A percentile compares a stretch with the other conserved stretches of the same genome.
Evolutionary conservation across 2,888 invertebrate genomes (phyloP).

Genomic region (Rhingia rostrata): DNA sequence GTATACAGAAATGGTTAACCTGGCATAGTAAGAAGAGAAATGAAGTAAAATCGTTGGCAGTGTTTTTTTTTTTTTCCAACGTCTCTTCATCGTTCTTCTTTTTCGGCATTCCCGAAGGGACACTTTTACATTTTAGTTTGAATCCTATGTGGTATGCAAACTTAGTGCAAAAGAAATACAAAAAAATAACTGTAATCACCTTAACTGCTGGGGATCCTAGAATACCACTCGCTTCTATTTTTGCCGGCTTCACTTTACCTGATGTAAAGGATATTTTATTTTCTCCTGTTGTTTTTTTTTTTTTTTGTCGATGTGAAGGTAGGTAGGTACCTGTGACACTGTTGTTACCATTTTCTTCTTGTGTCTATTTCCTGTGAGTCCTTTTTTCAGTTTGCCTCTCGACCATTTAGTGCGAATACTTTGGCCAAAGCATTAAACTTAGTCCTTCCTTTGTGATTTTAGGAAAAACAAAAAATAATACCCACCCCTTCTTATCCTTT

Average conservation of each 20-base stretch:
- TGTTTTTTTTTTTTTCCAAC: not conserved
- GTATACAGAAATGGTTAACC: not conserved
- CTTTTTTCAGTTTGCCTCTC: conserved; percentile 7
- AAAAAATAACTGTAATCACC: conserved; percentile 32
- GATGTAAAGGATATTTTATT: conserved; percentile 9
- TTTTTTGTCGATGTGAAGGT: not conserved
- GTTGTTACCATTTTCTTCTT: not conserved
- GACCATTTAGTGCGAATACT: conserved; percentile 22
- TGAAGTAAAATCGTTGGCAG: not conserved
- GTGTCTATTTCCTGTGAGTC: conserved; percentile 3
- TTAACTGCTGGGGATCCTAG: conserved; percentile 40
- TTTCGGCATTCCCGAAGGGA: conserved; percentile 1
- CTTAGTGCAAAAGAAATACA: not conserved
- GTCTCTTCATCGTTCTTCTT: not conserved
- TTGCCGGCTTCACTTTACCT: not conserved
- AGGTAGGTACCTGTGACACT: no score
- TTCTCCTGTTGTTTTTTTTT: not conserved
- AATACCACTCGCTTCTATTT: not conserved
- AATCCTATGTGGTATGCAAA: conserved; percentile 17
- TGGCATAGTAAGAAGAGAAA: not conserved
- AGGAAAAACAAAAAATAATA: not conserved
- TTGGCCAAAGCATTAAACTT: conserved; percentile 25
- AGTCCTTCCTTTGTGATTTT: conserved; percentile 42
- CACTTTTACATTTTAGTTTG: conserved; percentile 21
- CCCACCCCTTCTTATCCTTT: conserved; percentile 10